Conservation (phyloP, 1,140 invertebrate genomes). For the Diplogasteroides magnus region DNA sequence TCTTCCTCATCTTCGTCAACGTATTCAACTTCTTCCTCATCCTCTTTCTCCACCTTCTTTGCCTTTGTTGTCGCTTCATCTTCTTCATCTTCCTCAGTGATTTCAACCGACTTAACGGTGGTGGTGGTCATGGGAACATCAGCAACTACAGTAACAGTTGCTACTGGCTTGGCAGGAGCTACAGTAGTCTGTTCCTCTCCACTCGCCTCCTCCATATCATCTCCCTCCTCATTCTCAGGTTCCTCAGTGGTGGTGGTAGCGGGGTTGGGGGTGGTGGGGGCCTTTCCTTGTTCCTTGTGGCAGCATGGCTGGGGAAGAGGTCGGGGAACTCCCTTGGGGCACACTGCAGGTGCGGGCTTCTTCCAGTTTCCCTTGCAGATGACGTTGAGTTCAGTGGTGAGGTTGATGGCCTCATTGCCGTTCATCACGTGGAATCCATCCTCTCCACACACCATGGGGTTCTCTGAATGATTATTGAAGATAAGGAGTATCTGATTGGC, state of each 20-base stretch:
- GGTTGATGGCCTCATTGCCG: constrained; percentile 49
- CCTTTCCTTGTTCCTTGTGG: constrained; percentile 1
- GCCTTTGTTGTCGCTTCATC: background rate
- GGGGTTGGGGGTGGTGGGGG: constrained; percentile 33
- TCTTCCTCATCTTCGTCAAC: constrained; percentile 19
- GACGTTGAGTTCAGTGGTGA: constrained; percentile 50
- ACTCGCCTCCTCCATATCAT: background rate
- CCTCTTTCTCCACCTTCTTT: constrained; percentile 10
- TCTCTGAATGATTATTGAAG: constrained; percentile 36
- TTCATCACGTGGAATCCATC: constrained; percentile 54
- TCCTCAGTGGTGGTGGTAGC: constrained; percentile 13
- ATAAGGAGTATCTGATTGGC: background rate
- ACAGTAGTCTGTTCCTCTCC: background rate
- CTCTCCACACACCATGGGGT: constrained; percentile 52
- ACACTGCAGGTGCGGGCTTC: constrained; percentile 36
- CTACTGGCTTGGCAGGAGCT: background rate
- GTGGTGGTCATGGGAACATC: background rate
- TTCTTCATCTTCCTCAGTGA: background rate
- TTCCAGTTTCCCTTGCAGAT: constrained; percentile 49
- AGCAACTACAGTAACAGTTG: background rate
- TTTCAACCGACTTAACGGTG: background rate
- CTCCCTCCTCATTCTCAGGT: background rate
- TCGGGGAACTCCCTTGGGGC: constrained; percentile 33
- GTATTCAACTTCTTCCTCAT: constrained; percentile 14
- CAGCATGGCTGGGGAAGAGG: constrained; percentile 20